Base-by-base conservation (phyloP, 2,888 invertebrate species). In the Pristionchus arcanus region DNA sequence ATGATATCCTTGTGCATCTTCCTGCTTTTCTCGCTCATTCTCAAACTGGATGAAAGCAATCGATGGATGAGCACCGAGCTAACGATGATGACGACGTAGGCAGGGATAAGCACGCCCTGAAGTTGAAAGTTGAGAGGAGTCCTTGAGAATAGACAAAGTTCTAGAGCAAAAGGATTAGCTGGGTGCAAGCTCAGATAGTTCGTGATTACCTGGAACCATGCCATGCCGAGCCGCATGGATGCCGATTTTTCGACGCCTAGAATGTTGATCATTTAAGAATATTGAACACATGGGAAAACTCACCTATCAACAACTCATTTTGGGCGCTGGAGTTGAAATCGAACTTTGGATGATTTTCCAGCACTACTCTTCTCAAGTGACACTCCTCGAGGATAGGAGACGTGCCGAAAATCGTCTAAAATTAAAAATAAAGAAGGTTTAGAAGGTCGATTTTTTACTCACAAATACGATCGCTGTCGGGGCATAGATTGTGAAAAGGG, bases 1-100 rank as follows among this genome's bases (percentile, higher is more conserved):
- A 71, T 71, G 31, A 71, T 71, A 28, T 71, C 68, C 68, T 31
- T 71, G 68, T 71, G 68, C 68, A 71, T 71, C 68, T 34, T 71
- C 34, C 13, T 71, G 68, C 68, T 71, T 34, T 71, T 71, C 34
- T 71, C 68, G 68, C 68, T 71, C 68, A 71, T 71, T 34, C 68
- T 4, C 68, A 71, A 34, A 71, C 68, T 71, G 31, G 68, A 71
- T 16, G 68, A 71, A 11, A 71, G 16, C 31, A 71, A 31, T 71
- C 68, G 68, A 71, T 71, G 68, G 13, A 71, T 71, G 31, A 28
- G 68, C 1, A 71, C 15, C 16, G 68, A 28, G 68, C 68, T 71
- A 16, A 71, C 68, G 34, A 71, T 71, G 68, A 71, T 71, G 68
- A 71, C 68, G 2, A 71, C 34, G 34, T 71, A 71, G 68, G 68